These are phyloP conservation scores for Plagodis pulveraria DNA, from an alignment of 2,888 invertebrate genomes.

Conservation along the genomic window DNA sequence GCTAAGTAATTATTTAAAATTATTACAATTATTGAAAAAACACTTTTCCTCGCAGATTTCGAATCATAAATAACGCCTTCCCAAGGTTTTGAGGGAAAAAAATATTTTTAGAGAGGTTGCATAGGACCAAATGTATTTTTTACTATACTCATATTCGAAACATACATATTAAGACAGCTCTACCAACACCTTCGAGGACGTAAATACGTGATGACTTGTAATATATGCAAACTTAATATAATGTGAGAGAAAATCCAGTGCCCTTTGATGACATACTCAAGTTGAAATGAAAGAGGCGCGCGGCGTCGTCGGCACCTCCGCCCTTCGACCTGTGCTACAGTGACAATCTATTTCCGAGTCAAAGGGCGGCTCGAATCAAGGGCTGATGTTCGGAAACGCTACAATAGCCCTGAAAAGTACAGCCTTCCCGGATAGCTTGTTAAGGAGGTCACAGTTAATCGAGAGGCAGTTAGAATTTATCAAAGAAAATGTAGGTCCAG, in stretches of 20 bases:
- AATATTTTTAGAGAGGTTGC: too few species aligned
- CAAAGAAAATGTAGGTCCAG: not conserved
- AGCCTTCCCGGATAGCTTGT: constrained; percentile 16
- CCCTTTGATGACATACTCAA: constrained; percentile 17
- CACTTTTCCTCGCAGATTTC: too few species aligned
- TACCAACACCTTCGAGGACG: too few species aligned
- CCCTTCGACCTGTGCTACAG: constrained; percentile 1
- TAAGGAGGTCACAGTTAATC: constrained; percentile 3
- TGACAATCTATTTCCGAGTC: constrained; percentile 36
- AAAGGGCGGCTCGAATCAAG: constrained; percentile 36
- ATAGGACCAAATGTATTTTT: too few species aligned
- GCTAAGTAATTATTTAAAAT: too few species aligned
- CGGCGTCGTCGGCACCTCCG: constrained; percentile 4
- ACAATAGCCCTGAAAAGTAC: constrained; percentile 29
- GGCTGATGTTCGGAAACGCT: constrained; percentile 27
- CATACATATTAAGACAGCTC: too few species aligned
- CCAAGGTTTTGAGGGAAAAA: too few species aligned
- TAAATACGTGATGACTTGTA: not conserved
- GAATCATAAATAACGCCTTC: too few species aligned
- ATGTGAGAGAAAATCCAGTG: not conserved
- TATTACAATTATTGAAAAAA: too few species aligned
- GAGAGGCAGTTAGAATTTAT: not conserved
- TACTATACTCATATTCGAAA: too few species aligned
- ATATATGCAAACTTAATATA: not conserved
- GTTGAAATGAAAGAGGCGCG: constrained; percentile 10